Base-by-base conservation (phyloP, 2,888 invertebrate genomes). In the Andrena bicolor region DNA sequence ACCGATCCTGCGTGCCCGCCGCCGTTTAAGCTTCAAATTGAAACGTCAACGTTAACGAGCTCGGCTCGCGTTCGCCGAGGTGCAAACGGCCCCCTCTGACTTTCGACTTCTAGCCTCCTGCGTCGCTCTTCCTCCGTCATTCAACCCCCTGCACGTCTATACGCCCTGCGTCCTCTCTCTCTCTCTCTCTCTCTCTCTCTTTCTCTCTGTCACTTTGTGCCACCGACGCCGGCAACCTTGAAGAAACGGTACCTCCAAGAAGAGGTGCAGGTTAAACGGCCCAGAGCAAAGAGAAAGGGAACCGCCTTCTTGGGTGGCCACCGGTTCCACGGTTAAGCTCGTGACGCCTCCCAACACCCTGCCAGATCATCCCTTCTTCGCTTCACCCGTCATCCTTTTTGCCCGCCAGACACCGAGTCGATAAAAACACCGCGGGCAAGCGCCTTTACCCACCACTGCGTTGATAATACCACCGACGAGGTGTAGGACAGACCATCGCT, bases 241-340 rank as follows among this genome's bases (percentile, higher is more conserved):
- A 76, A 49, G 77, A 75, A 64, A 74, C 74, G 74, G 64, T 69
- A 80, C 78, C 79, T 83, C 75, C 48, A 75, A 65, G 73, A 85
- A 85, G 76, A 86, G 75, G 68, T 35, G 68, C 82, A 87, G 87
- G 88, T 90, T 91, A 90, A 91, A 90, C 88, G 90, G 88, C 82
- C 89, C 88, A 83, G 86, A 82, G 75, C 82, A 77, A 85, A 88
- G 90, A 91, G 91, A 90, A 91, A 91, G 90, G 89, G 91, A 89
- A 89, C 91, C 90, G 91, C 91, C 92, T 92, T 92, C 92, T 91
- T 92, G 91, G 92, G 92, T 92, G 92, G 92, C 89, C 91, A 92
- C 92, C 92, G 93, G 92, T 93, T 93, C 90, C 86, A 81, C 81
- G 60, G 76, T 81, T 61, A 83, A 85, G 75, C 83, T 73, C 70